Conservation (phyloP, 2,113 vertebrate genomes). For the Dipodomys stephensi region DNA sequence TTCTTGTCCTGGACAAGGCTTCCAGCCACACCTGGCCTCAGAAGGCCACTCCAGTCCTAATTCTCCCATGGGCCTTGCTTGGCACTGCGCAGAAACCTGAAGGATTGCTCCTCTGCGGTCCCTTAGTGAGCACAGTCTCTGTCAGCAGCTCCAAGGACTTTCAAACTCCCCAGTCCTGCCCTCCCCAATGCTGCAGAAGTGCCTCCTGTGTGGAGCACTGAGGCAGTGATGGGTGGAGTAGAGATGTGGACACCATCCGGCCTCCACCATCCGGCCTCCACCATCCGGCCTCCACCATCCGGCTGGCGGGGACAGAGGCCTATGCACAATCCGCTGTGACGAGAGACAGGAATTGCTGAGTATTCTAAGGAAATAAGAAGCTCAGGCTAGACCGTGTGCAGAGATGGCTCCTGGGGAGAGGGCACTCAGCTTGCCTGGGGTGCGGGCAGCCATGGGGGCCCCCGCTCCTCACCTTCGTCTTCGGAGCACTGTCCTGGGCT, state of each 20-base stretch:
- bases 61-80: not conserved
- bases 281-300: no score
- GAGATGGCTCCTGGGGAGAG: not conserved
- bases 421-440: no score
- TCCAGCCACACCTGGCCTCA: not conserved
- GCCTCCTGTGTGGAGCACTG: not conserved
- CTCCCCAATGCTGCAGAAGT: no score
- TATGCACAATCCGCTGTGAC: rapidly evolving
- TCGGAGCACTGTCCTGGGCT: not conserved
- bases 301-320: not conserved
- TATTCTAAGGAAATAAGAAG: not conserved
- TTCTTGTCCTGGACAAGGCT: rapidly evolving
- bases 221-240: not conserved
- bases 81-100: not conserved
- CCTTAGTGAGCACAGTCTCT: not conserved
- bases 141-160: not conserved
- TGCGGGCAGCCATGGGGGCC: no score
- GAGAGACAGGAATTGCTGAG: rapidly evolving
- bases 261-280: not conserved
- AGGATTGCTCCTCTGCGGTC: not conserved
- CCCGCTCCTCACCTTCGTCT: not conserved
- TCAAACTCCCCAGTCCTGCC: not conserved
- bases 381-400: no score
- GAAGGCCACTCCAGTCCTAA: not conserved
- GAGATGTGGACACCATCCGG: not conserved